Evolutionary conservation across 2,113 vertebrate genomes (phyloP).

Genomic region (Chaetodon auriga): DNA sequence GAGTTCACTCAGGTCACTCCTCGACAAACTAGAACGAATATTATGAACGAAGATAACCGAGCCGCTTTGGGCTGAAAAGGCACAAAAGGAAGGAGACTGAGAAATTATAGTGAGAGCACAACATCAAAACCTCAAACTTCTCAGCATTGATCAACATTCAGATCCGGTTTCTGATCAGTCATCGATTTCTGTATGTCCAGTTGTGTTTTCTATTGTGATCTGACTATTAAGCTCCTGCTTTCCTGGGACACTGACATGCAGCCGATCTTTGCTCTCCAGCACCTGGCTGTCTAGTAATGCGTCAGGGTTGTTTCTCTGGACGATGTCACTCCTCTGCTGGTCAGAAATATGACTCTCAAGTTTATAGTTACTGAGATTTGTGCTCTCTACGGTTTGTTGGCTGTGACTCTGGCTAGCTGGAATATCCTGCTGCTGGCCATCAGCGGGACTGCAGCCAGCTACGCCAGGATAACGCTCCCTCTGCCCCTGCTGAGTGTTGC

Average conservation of each 20-base stretch:
- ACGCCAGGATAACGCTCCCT: constrained; percentile 19
- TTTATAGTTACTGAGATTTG: constrained; percentile 45
- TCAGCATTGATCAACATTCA: constrained; percentile 20
- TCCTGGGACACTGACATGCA: not conserved
- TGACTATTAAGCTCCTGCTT: constrained; percentile 26
- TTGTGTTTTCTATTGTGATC: constrained; percentile 31
- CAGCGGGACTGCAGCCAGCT: constrained; percentile 22
- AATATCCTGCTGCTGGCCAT: constrained; percentile 33
- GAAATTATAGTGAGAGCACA: not conserved
- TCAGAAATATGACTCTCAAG: constrained; percentile 65
- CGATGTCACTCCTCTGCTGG: constrained; percentile 27
- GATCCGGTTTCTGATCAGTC: constrained; percentile 9
- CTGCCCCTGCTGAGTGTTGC: constrained; percentile 39
- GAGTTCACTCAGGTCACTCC: not conserved
- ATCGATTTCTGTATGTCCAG: constrained; percentile 27
- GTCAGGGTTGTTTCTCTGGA: constrained; percentile 40
- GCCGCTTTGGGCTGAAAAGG: not conserved
- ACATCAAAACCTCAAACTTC: not conserved
- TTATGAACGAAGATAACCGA: not conserved
- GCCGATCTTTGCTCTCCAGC: constrained; percentile 26
- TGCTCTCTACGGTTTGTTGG: constrained; percentile 38
- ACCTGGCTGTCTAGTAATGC: constrained; percentile 27
- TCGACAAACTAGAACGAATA: constrained; percentile 9
- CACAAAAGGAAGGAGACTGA: not conserved
- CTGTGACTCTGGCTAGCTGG: constrained; percentile 43